Base-by-base conservation (phyloP, 2,888 invertebrate species). In the Cephus pulcher region DNA sequence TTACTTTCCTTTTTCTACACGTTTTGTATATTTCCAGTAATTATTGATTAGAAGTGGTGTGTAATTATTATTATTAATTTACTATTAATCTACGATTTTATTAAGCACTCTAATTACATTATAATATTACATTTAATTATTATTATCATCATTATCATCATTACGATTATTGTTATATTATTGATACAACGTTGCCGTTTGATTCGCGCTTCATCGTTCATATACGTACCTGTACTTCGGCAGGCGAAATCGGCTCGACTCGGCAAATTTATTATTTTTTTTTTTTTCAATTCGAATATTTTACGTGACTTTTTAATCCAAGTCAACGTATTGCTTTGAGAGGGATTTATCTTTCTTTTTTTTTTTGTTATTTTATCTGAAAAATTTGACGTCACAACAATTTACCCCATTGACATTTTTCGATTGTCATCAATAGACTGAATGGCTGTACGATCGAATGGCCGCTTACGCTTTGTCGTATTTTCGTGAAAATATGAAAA, bases 1-100 rank as follows among this genome's bases (percentile, higher is more conserved):
- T 87, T 85, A 82, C 81, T 87, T 88, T 87, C 84, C 84, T 86
- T 88, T 88, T 88, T 87, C 87, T 88, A 87, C 86, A 83, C 86
- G 84, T 87, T 88, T 88, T 88, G 85, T 88, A 87, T 87, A 86
- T 86, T 84, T 84, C 84, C 83, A 84, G 76, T 84, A 81, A 84
- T 85, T 82, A 82, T 82, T 81, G 80, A 80, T 78, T 84, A 82
- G 81, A 82, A 83, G 80, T 80, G 82, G 83, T 79, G 85, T 86
- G 83, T 84, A 85, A 85, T 85, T 85, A 80, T 77, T 78, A 82
- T 77, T 82, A 86, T 86, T 82, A 82, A 82, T 86, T 86, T 80
- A 84, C 81, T 82, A 83, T 85, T 86, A 82, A 86, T 84, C 84
- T 80, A 85, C 83, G 82, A 85, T 87, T 87, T 85, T 82, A 86